Evolutionary conservation across 1,140 invertebrate species (phyloP), one percentile per base, ranked within the genome.

Genomic region (Papilio aristodemus): DNA sequence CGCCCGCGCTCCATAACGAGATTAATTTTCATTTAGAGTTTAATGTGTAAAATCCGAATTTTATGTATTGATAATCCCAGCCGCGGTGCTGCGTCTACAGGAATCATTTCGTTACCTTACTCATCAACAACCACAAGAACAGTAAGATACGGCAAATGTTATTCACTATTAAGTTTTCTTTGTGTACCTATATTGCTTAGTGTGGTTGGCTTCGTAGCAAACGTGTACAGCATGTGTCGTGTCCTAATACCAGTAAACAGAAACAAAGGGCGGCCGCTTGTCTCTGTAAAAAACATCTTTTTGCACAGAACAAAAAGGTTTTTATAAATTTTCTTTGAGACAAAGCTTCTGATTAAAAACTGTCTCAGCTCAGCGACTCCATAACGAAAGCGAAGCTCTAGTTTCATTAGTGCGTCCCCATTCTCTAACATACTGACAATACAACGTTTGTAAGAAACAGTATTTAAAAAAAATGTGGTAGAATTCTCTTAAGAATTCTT

Each of bases 321-420:
- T 54, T 19, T 54, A 54, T 54, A 19, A 54, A 54, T 22, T 43
- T 54, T 54, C 46, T 54, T 54, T 54, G 46, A 54, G 46, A 54
- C 46, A 54, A 54, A 54, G 46, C 46, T 11, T 4, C 46, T 54
- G 46, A 54, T 54, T 54, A 54, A 54, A 54, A 54, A 54, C 46
- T 54, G 46, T 54, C 46, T 54, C 46, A 25, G 46, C 46, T 54
- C 22, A 22, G 46, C 22, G 19, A 54, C 46, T 22, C 22, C 46
- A 54, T 54, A 54, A 22, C 0, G 5, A 54, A 54, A 54, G 19
- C 46, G 46, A 46, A 7, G 46, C 19, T 54, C 46, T 54, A 54
- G 46, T 54, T 54, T 54, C 46, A 54, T 54, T 54, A 54, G 17
- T 54, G 46, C 19, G 46, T 46, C 19, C 46, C 3, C 46, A 4